Percentiles rank a stretch among this genome's conserved stretches.
Conservation (phyloP, 2,888 invertebrate species). For the Sepioteuthis lessoniana region DNA sequence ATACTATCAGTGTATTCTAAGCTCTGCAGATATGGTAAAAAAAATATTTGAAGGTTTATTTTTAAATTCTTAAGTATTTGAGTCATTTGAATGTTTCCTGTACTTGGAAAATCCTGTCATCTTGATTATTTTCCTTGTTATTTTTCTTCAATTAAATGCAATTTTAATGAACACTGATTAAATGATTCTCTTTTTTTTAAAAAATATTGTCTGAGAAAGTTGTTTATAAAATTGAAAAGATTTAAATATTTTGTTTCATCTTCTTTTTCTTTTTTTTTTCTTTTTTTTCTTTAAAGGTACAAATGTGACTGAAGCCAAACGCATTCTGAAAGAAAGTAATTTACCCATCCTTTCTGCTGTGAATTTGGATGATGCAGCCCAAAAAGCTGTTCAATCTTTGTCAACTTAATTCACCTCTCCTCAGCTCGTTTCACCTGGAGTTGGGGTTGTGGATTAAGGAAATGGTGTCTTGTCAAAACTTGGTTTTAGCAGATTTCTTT, state of each 20-base stretch:
- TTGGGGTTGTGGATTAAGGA: neutral
- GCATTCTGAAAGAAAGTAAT: slow-evolving; percentile 87
- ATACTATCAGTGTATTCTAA: no score
- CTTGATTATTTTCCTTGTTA: no score
- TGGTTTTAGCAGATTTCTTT: neutral
- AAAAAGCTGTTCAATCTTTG: slow-evolving; percentile 82
- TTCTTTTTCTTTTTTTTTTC: slow-evolving; percentile 54
- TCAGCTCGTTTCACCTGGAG: neutral
- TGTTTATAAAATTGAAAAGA: neutral
- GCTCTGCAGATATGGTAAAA: no score
- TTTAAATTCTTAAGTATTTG: no score
- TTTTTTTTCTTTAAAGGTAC: no score
- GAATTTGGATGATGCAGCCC: slow-evolving; percentile 94
- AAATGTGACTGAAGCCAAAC: slow-evolving; percentile 88
- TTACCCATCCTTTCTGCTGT: slow-evolving; percentile 87
- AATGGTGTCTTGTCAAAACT: neutral
- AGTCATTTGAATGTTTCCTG: no score
- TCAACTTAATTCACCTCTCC: slow-evolving; percentile 51
- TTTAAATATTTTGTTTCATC: neutral
- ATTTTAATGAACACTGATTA: no score
- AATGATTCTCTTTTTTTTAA: no score
- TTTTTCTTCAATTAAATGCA: no score
- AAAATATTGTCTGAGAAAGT: neutral
- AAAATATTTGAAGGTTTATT: no score
- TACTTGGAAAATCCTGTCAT: no score